These are phyloP conservation scores for Sakesphorus luctuosus DNA, from an alignment of 2,113 vertebrate species.

Conservation along the genomic window DNA sequence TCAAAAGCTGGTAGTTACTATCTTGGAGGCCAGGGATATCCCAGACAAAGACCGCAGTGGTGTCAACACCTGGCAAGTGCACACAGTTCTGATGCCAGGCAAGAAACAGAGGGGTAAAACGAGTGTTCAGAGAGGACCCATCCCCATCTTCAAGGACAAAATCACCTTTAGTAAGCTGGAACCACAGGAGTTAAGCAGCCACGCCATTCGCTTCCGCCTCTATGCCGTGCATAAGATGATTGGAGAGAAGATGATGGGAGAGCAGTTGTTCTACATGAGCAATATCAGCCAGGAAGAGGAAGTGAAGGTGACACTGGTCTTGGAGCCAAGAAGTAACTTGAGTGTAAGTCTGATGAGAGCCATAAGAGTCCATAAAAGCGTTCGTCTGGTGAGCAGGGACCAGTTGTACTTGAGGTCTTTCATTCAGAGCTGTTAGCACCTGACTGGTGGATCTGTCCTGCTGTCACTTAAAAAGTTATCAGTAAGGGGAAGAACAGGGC, in stretches of 20 bases:
- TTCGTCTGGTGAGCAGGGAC: neutral
- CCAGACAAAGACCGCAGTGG: slow-evolving; percentile 92
- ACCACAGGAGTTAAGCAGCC: slow-evolving; percentile 76
- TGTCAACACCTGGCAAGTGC: slow-evolving; percentile 91
- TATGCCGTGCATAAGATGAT: slow-evolving; percentile 88
- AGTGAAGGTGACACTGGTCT: slow-evolving; percentile 80
- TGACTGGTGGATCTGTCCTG: neutral
- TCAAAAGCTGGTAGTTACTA: slow-evolving; percentile 85
- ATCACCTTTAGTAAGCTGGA: slow-evolving; percentile 88
- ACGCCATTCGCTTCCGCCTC: slow-evolving; percentile 89
- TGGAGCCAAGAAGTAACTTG: slow-evolving; percentile 91
- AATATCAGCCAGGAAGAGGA: slow-evolving; percentile 75
- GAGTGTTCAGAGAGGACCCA: slow-evolving; percentile 82
- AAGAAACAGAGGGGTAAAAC: slow-evolving; percentile 93
- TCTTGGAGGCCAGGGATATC: slow-evolving; percentile 84
- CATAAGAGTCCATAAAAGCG: neutral
- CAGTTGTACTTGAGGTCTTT: neutral
- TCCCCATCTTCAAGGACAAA: slow-evolving; percentile 86
- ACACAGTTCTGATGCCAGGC: slow-evolving; percentile 86
- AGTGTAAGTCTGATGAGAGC: slow-evolving; percentile 79
- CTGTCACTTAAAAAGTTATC: neutral
- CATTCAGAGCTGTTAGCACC: neutral
- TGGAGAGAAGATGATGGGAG: slow-evolving; percentile 94
- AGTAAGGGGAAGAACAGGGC: neutral
- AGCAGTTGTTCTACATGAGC: slow-evolving; percentile 84